Base-by-base conservation (phyloP, 2,888 invertebrate genomes). In the Sphaerophoria taeniata region DNA sequence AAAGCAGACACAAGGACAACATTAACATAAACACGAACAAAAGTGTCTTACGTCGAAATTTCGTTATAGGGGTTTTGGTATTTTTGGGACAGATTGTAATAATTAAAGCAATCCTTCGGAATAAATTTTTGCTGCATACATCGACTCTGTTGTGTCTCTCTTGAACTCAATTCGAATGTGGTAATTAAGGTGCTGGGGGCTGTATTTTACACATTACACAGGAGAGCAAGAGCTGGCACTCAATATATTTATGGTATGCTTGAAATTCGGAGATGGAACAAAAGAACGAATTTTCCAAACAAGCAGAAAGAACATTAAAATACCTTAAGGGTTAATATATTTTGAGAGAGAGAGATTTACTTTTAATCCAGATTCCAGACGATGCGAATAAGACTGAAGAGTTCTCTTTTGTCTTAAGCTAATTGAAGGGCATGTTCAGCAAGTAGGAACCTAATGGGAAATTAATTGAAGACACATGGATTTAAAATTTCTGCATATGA, bases 401-500 rank as follows among this genome's bases (percentile, higher is more conserved):
- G 60, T 71, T 16, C 14, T 34, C 53, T 55, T 16, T 9, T 16
- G 69, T 56, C 70, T 58, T 14, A 24, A 56, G 63, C 81, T 85
- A 81, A 84, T 85, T 80, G 85, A 80, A 72, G 60, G 47, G 70
- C 70, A 77, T 81, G 81, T 77, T 65, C 63, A 69, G 63, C 71
- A 69, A 70, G 73, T 81, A 24, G 24, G 24, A 2, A 43, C 14
- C 61, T 65, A 85, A 85, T 85, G 60, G 81, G 70, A 77, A 85
- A 85, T 73, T 85, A 85, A 85, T 85, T 81, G 85, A 85, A 85
- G 76, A 73, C 73, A 81, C 81, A 81, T 77, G 85, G 85, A 81
- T 71, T 85, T 81, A 74, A 81, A 81, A 73, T 77, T 80, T 36
- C 11, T 49, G 14, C 31, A n/a, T 34, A 34, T 7, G 14, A n/a